A percentile compares a stretch with the other conserved stretches of the same genome.
Conservation (phyloP, 2,113 vertebrate species). For the Sphaerodactylus townsendi region DNA sequence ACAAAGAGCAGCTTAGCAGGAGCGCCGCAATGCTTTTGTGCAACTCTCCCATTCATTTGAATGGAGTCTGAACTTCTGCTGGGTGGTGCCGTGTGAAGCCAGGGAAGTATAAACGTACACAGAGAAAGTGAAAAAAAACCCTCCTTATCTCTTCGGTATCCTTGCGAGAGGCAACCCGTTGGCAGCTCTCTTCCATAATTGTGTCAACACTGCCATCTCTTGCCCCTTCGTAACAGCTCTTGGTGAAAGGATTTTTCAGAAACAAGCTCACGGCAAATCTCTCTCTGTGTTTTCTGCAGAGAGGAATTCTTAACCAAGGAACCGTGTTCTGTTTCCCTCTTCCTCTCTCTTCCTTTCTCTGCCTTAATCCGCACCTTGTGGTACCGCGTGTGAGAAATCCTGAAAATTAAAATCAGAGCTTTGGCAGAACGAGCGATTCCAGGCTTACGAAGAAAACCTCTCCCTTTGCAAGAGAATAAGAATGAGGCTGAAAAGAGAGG, state of each 20-base stretch:
- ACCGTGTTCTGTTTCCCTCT: neutral
- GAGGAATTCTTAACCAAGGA: conserved; percentile 12
- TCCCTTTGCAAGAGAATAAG: neutral
- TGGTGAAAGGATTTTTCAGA: neutral
- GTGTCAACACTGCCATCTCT: conserved; percentile 83
- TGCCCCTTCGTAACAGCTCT: conserved; percentile 43
- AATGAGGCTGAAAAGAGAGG: neutral
- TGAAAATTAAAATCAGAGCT: neutral
- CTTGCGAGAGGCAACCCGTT: conserved; percentile 26
- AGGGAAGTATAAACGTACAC: neutral
- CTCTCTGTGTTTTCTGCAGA: conserved; percentile 7
- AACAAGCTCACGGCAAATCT: neutral
- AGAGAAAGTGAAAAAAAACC: conserved; percentile 49
- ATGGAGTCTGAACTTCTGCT: neutral
- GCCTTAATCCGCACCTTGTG: neutral
- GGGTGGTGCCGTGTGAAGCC: neutral
- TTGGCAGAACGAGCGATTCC: neutral
- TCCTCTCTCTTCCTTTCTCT: neutral
- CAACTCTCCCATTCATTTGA: neutral
- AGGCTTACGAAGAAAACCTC: neutral
- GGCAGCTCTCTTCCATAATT: conserved; percentile 41
- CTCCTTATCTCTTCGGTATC: conserved; percentile 14
- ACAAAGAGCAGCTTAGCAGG: too few relatives aligned
- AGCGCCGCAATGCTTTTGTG: neutral
- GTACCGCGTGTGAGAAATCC: neutral